Percentiles rank a stretch among this genome's conserved stretches.
These are phyloP conservation scores for Buathra laborator DNA, from an alignment of 2,888 invertebrate species.

Conservation along the genomic window DNA sequence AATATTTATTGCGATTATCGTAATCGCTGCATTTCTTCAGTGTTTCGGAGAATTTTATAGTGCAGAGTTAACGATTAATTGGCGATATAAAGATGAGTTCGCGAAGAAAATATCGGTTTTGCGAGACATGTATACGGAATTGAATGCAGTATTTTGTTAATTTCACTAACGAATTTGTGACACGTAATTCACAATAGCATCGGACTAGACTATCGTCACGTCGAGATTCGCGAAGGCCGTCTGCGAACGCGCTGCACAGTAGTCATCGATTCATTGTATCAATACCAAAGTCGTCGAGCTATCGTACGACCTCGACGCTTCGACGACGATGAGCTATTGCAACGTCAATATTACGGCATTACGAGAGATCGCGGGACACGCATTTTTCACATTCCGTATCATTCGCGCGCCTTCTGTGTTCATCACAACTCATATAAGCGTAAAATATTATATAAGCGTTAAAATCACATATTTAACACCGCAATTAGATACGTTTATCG, in stretches of 20 bases:
- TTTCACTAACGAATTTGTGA: conserved; percentile 1
- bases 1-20: neutral
- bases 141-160: neutral
- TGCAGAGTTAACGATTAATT: neutral
- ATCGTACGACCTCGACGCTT: conserved; percentile 14
- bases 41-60: neutral
- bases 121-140: neutral
- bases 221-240: conserved; percentile 47
- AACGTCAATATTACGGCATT: conserved; percentile 27
- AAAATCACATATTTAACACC: neutral
- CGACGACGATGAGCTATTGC: conserved; percentile 11
- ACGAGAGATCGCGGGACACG: neutral
- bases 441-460: neutral
- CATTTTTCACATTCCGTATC: neutral
- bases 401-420: neutral
- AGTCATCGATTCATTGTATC: conserved; percentile 45
- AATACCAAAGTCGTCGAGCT: conserved; percentile 28
- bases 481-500: neutral
- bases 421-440: neutral
- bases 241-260: conserved; percentile 17
- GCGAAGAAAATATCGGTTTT: neutral
- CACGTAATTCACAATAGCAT: conserved; percentile 40
- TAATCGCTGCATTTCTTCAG: neutral
- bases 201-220: conserved; percentile 25
- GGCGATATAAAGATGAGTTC: neutral